These are phyloP conservation scores for Bos javanicus DNA, from an alignment of 2,113 vertebrate species.

Conservation along the genomic window DNA sequence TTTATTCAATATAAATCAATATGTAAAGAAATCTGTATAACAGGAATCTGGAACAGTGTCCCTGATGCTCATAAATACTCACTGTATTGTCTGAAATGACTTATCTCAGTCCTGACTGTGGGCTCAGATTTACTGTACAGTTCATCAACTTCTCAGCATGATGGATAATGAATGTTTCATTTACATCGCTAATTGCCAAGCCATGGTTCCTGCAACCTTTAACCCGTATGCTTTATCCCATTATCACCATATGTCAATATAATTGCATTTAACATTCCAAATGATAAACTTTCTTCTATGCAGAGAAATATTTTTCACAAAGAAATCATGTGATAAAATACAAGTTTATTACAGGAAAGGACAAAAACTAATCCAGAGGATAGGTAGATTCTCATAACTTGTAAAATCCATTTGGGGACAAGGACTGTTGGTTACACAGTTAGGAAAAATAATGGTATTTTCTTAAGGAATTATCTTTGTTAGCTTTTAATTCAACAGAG, in stretches of 20 bases:
- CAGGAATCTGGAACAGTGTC: constrained; percentile 77
- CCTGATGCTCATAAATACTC: constrained; percentile 82
- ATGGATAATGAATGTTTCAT: constrained; percentile 94
- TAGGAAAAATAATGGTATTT: not conserved
- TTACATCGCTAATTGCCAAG: constrained; percentile 94
- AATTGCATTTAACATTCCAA: constrained; percentile 85
- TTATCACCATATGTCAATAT: constrained; percentile 89
- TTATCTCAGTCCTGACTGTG: constrained; percentile 91
- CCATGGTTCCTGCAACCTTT: constrained; percentile 88
- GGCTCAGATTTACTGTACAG: constrained; percentile 97
- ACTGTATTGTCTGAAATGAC: constrained; percentile 88
- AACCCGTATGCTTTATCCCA: constrained; percentile 87
- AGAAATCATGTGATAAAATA: constrained; percentile 53
- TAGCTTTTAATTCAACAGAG: constrained; percentile 25
- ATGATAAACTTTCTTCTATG: constrained; percentile 80
- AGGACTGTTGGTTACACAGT: not conserved
- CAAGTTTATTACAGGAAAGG: not conserved
- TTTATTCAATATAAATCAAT: constrained; percentile 62
- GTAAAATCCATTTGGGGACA: not conserved
- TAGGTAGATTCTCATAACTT: not conserved
- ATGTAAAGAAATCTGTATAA: constrained; percentile 61
- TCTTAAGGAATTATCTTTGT: not conserved
- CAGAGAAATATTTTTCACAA: constrained; percentile 74
- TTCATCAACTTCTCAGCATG: constrained; percentile 99
- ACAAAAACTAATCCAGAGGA: not conserved